A percentile compares a stretch with the other conserved stretches of the same genome.
phyloP scores from a whole-genome alignment of 2,888 invertebrate species.

The Cryptops parisi region DNA sequence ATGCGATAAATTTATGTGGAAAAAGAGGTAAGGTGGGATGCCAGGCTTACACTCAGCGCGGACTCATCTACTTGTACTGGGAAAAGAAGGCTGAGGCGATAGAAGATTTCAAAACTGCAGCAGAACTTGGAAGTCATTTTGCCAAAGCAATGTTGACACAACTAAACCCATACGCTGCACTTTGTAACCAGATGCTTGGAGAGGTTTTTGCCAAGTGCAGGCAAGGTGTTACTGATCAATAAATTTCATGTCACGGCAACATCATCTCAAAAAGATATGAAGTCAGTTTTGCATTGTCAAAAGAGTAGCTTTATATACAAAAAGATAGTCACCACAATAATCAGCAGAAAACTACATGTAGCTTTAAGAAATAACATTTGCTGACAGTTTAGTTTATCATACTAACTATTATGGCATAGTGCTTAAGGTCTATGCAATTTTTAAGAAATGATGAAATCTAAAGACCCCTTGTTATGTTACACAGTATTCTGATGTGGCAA shows the following conservation, averaged over 20 bases:
- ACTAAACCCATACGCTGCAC: slow-evolving; percentile 84
- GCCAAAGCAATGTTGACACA: slow-evolving; percentile 74
- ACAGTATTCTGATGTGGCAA: too few species aligned
- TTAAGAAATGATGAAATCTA: too few species aligned
- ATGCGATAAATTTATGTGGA: slow-evolving; percentile 49
- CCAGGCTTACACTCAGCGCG: slow-evolving; percentile 71
- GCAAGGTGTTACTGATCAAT: not conserved
- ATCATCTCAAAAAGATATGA: too few species aligned
- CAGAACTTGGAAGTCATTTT: slow-evolving; percentile 67
- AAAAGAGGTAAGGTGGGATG: slow-evolving; percentile 49
- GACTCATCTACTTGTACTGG: slow-evolving; percentile 53
- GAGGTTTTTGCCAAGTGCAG: slow-evolving; percentile 48
- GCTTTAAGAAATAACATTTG: too few species aligned
- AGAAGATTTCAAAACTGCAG: slow-evolving; percentile 60
- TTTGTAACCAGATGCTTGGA: slow-evolving; percentile 85
- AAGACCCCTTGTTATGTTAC: too few species aligned
- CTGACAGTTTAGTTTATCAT: too few species aligned
- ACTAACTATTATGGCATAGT: too few species aligned
- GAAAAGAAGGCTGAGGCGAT: slow-evolving; percentile 54
- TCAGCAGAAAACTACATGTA: too few species aligned
- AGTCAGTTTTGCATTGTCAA: too few species aligned
- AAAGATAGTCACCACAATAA: too few species aligned
- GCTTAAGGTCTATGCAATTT: too few species aligned
- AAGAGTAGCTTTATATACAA: too few species aligned
- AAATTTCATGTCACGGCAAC: not conserved